phyloP scores from a whole-genome alignment of 2,113 vertebrate species.

The Corythoichthys haematopterus region DNA sequence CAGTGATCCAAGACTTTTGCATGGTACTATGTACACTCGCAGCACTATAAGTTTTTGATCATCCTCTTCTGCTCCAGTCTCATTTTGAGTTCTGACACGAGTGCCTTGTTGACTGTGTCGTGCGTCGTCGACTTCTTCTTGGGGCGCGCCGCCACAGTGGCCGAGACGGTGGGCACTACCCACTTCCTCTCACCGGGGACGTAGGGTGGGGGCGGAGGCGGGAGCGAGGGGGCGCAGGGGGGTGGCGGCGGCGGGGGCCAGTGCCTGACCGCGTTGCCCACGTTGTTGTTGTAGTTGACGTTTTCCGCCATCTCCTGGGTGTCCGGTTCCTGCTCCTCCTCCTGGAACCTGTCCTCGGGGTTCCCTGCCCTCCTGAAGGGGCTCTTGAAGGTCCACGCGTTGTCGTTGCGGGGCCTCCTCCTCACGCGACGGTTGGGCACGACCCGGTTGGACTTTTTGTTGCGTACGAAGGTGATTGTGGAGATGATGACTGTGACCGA shows the following conservation, averaged over 20 bases:
- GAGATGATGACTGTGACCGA: constrained; percentile 88
- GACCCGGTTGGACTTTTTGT: constrained; percentile 90
- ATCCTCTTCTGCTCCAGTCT: constrained; percentile 83
- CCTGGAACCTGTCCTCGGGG: constrained; percentile 66
- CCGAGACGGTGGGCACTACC: constrained; percentile 79
- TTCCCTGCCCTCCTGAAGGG: constrained; percentile 72
- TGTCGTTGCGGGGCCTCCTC: constrained; percentile 65
- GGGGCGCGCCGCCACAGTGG: constrained; percentile 67
- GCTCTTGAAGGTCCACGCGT: constrained; percentile 69
- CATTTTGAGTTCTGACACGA: constrained; percentile 92
- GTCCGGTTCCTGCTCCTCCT: constrained; percentile 59
- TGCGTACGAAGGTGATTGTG: constrained; percentile 90
- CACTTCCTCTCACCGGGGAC: constrained; percentile 49
- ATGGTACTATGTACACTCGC: constrained; percentile 1
- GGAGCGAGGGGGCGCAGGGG: constrained; percentile 65
- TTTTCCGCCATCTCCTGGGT: constrained; percentile 57
- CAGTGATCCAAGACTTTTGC: not conserved
- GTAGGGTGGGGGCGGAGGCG: constrained; percentile 62
- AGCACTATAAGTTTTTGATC: constrained; percentile 55
- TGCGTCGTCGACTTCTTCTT: constrained; percentile 53
- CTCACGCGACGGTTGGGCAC: constrained; percentile 80
- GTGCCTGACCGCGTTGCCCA: constrained; percentile 41
- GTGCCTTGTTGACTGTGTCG: constrained; percentile 68
- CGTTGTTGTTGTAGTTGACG: constrained; percentile 81
- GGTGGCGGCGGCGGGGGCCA: constrained; percentile 46